phyloP scores from a whole-genome alignment of 2,113 vertebrate genomes.

The Phalacrocorax aristotelis region DNA sequence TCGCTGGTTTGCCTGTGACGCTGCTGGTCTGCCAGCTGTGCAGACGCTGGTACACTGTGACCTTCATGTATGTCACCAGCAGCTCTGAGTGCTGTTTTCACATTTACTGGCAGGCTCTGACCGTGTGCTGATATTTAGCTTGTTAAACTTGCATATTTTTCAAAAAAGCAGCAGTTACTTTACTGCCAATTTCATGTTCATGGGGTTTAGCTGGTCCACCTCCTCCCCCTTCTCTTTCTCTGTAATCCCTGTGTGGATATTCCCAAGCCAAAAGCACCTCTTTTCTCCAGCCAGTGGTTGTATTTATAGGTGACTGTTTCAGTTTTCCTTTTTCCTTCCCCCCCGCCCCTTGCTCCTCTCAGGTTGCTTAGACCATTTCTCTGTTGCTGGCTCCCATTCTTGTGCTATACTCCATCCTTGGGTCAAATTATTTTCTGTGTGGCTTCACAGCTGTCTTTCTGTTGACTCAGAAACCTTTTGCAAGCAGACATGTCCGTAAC shows the following conservation, averaged over 20 bases:
- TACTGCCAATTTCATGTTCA: background rate
- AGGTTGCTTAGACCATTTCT: background rate
- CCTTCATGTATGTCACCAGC: background rate
- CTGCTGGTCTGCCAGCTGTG: background rate
- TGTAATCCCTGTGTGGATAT: background rate
- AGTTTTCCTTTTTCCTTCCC: background rate
- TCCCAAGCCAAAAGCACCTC: background rate
- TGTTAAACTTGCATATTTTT: background rate
- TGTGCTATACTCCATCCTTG: background rate
- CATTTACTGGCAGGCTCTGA: background rate
- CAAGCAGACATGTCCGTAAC: background rate
- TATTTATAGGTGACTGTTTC: background rate
- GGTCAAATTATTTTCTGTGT: background rate
- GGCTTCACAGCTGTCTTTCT: background rate
- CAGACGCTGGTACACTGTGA: slow-evolving; percentile 5
- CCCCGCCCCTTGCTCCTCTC: background rate
- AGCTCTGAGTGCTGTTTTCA: background rate
- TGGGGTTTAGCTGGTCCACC: background rate
- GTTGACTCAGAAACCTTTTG: background rate
- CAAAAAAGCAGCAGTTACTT: background rate
- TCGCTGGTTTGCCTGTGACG: background rate
- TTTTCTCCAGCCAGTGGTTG: background rate
- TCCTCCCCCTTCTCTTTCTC: background rate
- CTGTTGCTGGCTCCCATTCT: background rate
- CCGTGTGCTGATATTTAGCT: background rate